These are phyloP conservation scores for Chloroceryle inda DNA, from an alignment of 2,797 vertebrate genomes.

Conservation along the genomic window DNA sequence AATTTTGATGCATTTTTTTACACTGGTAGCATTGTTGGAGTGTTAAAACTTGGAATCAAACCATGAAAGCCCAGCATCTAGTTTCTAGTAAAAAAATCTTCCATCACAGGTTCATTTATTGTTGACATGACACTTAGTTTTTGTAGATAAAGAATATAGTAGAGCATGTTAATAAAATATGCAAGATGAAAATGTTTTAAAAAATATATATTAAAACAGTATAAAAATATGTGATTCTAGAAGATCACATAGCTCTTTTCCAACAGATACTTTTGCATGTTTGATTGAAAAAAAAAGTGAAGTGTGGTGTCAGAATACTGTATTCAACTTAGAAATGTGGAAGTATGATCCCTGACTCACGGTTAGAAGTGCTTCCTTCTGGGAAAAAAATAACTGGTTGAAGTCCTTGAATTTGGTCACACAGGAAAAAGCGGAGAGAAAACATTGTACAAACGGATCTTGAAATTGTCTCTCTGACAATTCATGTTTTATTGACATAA, in stretches of 20 bases:
- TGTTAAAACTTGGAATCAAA: not conserved
- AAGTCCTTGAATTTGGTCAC: not conserved
- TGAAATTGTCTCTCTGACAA: not conserved
- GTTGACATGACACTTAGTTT: not conserved
- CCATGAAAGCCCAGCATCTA: not conserved
- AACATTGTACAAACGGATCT: not conserved
- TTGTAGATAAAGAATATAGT: not conserved
- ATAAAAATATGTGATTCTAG: not conserved
- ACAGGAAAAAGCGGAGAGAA: not conserved
- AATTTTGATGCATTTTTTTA: not conserved
- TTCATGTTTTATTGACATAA: not conserved
- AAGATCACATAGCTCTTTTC: not conserved
- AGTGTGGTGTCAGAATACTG: not conserved
- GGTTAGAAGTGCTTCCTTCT: not conserved
- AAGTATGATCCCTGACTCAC: not conserved
- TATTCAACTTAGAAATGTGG: not conserved
- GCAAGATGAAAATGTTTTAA: accelerated
- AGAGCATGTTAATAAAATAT: not conserved
- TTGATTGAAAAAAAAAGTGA: not conserved
- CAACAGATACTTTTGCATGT: not conserved
- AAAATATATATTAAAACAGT: not conserved
- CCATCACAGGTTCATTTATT: not conserved
- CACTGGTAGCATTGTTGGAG: not conserved
- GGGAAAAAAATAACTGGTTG: not conserved
- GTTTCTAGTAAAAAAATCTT: not conserved